Percentiles rank a stretch among this genome's conserved stretches.
Conservation (phyloP, 2,113 vertebrate species). For the Tetrax tetrax region DNA sequence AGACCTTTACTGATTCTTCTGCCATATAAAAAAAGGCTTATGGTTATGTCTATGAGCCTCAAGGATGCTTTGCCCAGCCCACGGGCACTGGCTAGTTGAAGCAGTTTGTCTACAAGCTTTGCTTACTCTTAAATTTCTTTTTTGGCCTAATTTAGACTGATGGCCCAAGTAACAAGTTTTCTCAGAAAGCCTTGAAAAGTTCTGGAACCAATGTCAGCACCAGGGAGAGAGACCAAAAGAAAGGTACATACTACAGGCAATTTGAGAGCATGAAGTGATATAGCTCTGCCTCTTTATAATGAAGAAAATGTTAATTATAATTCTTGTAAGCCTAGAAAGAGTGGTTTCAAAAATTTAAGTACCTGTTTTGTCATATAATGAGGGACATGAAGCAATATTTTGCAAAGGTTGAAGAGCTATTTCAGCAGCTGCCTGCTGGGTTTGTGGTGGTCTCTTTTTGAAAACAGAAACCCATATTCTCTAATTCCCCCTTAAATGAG, state of each 20-base stretch:
- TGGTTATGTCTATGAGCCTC: neutral
- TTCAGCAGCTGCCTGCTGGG: neutral
- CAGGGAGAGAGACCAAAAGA: neutral
- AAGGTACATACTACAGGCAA: neutral
- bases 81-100: neutral
- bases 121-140: neutral
- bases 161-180: conserved; percentile 7
- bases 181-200: neutral
- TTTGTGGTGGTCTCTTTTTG: neutral
- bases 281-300: neutral
- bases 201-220: neutral
- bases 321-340: neutral
- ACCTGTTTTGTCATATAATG: neutral
- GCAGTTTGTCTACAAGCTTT: neutral
- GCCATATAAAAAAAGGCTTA: neutral
- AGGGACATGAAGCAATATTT: neutral
- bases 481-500: neutral
- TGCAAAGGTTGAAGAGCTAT: neutral
- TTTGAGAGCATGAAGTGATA: neutral
- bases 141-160: conserved; percentile 14
- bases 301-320: conserved; percentile 6
- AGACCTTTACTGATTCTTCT: neutral
- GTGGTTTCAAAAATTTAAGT: neutral
- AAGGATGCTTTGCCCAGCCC: neutral
- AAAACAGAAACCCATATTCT: neutral